These are phyloP conservation scores for Xenus cinereus DNA, from an alignment of 2,113 vertebrate genomes.

Conservation along the genomic window DNA sequence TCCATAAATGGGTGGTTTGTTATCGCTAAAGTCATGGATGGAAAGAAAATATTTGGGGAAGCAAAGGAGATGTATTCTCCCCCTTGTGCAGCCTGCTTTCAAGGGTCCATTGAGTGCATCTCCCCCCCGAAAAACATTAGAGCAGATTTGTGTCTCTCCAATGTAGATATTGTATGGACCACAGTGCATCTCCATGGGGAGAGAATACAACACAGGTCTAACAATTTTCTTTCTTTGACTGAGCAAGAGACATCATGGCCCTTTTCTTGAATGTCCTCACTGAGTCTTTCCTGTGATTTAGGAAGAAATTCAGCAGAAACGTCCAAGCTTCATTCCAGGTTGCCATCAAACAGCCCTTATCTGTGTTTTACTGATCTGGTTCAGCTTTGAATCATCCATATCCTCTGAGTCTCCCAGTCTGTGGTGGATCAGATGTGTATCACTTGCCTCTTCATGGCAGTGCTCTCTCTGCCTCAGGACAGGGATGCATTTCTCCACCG, in stretches of 20 bases:
- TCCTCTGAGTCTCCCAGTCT: background rate
- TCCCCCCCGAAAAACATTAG: background rate
- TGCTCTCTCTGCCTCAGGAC: background rate
- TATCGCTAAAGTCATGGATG: background rate
- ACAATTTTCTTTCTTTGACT: background rate
- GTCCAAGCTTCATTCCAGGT: background rate
- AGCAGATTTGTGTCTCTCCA: background rate
- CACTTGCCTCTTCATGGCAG: background rate
- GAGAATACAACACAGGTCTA: background rate
- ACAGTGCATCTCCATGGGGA: background rate
- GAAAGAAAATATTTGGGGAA: background rate
- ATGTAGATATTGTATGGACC: background rate
- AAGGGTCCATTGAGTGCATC: background rate
- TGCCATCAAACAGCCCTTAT: background rate
- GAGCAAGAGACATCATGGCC: background rate
- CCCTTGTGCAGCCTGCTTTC: background rate
- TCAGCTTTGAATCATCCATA: background rate
- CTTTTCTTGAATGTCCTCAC: background rate
- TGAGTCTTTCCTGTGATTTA: background rate
- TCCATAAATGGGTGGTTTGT: background rate
- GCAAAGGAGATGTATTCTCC: background rate
- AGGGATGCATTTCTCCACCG: background rate
- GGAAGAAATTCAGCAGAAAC: background rate
- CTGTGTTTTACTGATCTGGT: background rate
- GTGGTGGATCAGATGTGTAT: background rate